Percentiles rank a stretch among this genome's conserved stretches.
phyloP scores from a whole-genome alignment of 2,113 vertebrate genomes.

The Girardinichthys multiradiatus region DNA sequence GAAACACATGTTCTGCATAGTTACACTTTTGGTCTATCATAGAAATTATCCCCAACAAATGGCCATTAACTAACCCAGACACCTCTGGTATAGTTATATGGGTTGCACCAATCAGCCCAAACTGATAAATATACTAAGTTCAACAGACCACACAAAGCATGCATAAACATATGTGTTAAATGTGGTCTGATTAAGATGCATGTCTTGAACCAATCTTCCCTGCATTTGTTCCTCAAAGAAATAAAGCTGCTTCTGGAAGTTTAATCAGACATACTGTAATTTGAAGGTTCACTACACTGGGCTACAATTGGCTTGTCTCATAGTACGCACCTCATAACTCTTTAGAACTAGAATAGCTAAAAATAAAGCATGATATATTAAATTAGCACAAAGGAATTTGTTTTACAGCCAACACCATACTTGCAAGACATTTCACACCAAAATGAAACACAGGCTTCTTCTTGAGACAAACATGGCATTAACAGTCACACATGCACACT shows the following conservation, averaged over 20 bases:
- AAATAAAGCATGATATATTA: neutral
- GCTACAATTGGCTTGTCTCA: slow-evolving; percentile 31
- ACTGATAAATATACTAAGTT: slow-evolving; percentile 39
- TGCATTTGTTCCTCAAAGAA: slow-evolving; percentile 20
- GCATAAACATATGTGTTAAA: slow-evolving; percentile 34
- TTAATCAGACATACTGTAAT: slow-evolving; percentile 59
- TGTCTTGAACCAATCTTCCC: slow-evolving; percentile 7
- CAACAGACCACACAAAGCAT: slow-evolving; percentile 41
- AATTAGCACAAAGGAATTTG: slow-evolving; percentile 2
- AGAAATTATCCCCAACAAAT: slow-evolving; percentile 15
- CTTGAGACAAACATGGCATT: slow-evolving; percentile 3
- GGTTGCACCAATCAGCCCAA: slow-evolving; percentile 52
- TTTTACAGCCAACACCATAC: neutral
- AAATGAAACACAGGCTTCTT: slow-evolving; percentile 10
- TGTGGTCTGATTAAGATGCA: slow-evolving; percentile 53
- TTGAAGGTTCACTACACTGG: slow-evolving; percentile 50
- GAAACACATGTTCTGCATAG: neutral
- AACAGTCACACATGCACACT: slow-evolving; percentile 20
- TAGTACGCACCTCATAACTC: slow-evolving; percentile 35
- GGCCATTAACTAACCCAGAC: slow-evolving; percentile 36
- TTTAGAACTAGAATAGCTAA: slow-evolving; percentile 35
- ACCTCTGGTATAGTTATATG: slow-evolving; percentile 60
- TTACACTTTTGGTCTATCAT: neutral
- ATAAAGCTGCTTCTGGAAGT: slow-evolving; percentile 48
- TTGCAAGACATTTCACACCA: slow-evolving; percentile 6